phyloP scores from a whole-genome alignment of 2,113 vertebrate genomes.

The Progne subis region DNA sequence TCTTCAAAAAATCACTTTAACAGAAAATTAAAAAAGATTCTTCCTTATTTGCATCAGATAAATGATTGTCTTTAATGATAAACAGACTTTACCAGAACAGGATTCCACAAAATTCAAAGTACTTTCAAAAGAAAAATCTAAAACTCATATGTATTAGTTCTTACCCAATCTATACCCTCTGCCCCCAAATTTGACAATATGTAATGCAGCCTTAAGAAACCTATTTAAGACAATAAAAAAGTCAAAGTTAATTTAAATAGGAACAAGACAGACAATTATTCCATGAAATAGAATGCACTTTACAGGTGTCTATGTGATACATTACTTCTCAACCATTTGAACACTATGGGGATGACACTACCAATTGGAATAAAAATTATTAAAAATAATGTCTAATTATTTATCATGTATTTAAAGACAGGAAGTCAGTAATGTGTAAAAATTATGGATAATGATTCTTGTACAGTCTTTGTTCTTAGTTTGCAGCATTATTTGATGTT shows the following conservation, averaged over 20 bases:
- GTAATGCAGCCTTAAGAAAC: neutral
- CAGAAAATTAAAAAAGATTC: neutral
- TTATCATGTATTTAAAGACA: neutral
- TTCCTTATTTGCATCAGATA: neutral
- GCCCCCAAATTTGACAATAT: neutral
- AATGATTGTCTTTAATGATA: neutral
- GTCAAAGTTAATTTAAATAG: neutral
- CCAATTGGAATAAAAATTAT: neutral
- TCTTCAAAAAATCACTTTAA: neutral
- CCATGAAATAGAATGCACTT: neutral
- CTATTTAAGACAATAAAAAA: neutral
- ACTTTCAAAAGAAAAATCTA: neutral
- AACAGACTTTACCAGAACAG: neutral
- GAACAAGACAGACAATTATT: neutral
- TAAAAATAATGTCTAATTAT: neutral
- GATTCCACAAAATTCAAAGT: neutral
- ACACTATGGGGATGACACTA: neutral
- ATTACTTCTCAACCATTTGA: neutral
- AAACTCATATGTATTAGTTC: neutral
- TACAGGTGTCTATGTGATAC: neutral
- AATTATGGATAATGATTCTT: neutral
- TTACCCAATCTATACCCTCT: neutral
- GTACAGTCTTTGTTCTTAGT: neutral
- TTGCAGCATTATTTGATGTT: neutral
- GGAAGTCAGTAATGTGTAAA: neutral